These are phyloP conservation scores for Amblyornis subalaris DNA, from an alignment of 2,113 vertebrate species.

Conservation along the genomic window DNA sequence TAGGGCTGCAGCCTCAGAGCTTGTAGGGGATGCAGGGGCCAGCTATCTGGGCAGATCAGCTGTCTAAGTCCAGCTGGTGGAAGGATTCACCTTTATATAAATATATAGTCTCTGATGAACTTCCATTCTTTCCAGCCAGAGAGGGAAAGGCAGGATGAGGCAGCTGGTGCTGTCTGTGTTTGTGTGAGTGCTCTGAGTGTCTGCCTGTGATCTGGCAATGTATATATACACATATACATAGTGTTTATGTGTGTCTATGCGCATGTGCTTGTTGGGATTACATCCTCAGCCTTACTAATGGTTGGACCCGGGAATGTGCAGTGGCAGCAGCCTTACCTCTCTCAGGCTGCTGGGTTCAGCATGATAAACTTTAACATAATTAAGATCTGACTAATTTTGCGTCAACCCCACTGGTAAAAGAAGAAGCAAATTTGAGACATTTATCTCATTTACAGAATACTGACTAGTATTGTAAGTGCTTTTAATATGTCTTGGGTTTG, in stretches of 20 bases:
- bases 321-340: not conserved
- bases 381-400: not conserved
- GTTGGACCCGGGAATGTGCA: not conserved
- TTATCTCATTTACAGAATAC: not conserved
- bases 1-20: not conserved
- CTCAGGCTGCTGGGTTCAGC: not conserved
- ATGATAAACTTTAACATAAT: not conserved
- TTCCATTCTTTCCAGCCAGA: not conserved
- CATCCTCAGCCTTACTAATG: not conserved
- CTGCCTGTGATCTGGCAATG: not conserved
- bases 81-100: not conserved
- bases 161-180: not conserved
- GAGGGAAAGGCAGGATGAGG: not conserved
- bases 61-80: not conserved
- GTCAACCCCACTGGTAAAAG: not conserved
- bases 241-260: not conserved
- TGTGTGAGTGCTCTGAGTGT: not conserved
- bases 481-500: not conserved
- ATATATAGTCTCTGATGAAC: not conserved
- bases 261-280: not conserved
- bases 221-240: fast-evolving
- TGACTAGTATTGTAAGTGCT: not conserved
- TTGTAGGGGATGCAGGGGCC: not conserved
- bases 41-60: not conserved
- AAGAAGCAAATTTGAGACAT: not conserved